Evolutionary conservation across 2,113 vertebrate species (phyloP).

Genomic region (Lycaon pictus): DNA sequence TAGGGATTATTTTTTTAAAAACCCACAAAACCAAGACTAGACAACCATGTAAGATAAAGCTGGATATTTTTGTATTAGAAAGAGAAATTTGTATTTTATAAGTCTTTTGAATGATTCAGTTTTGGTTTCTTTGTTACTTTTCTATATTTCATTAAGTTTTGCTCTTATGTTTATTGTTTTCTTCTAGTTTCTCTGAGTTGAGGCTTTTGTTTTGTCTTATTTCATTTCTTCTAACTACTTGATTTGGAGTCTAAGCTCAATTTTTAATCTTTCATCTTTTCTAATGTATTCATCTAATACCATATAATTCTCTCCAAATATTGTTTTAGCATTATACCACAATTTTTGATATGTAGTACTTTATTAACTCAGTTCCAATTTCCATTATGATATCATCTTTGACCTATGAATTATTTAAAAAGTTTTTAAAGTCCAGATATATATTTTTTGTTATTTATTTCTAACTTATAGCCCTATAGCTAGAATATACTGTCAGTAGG

Average conservation of each 20-base stretch:
- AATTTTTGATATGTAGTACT: not conserved
- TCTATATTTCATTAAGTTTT: not conserved
- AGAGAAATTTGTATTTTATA: not conserved
- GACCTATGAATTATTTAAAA: not conserved
- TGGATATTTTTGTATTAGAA: not conserved
- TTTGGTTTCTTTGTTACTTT: not conserved
- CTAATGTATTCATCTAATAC: not conserved
- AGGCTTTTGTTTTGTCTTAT: not conserved
- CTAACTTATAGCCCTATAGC: not conserved
- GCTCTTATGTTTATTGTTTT: not conserved
- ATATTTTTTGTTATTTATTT: slow-evolving; percentile 3
- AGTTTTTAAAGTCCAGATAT: not conserved
- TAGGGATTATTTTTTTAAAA: not conserved
- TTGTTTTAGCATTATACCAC: not conserved
- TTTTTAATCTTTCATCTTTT: not conserved
- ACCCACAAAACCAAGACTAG: not conserved
- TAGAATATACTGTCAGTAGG: not conserved
- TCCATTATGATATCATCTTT: not conserved
- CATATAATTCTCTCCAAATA: not conserved
- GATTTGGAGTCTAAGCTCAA: not conserved
- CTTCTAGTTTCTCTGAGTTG: not conserved
- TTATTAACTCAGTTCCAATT: not conserved
- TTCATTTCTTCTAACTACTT: not conserved
- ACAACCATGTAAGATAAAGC: not conserved
- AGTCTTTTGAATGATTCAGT: not conserved